These are phyloP conservation scores for Cynopterus brachyotis DNA, from an alignment of 2,113 vertebrate species.

Conservation along the genomic window DNA sequence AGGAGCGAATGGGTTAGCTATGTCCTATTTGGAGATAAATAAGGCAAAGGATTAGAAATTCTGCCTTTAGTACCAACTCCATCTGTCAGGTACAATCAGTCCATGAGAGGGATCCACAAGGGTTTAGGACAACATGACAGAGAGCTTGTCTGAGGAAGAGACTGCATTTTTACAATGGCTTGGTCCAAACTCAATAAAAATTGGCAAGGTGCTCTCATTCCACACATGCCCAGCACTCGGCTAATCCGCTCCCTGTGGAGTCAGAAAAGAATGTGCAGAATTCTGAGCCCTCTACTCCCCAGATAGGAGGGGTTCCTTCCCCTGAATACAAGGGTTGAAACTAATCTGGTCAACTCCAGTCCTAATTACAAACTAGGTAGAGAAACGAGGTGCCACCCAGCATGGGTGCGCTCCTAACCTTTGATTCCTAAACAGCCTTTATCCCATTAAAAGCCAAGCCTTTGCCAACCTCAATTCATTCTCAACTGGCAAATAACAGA, in stretches of 20 bases:
- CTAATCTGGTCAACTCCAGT: constrained; percentile 17
- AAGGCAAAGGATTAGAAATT: neutral
- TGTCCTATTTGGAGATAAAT: neutral
- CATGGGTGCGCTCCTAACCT: neutral
- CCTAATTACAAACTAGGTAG: neutral
- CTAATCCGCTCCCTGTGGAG: constrained; percentile 59
- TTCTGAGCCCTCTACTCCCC: constrained; percentile 39
- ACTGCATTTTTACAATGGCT: constrained; percentile 34
- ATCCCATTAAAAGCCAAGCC: neutral
- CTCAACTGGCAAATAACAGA: constrained; percentile 20
- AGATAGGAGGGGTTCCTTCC: neutral
- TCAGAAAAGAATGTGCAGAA: constrained; percentile 72
- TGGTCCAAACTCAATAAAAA: constrained; percentile 75
- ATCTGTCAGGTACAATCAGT: neutral
- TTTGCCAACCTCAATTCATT: constrained; percentile 30
- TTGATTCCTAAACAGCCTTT: neutral
- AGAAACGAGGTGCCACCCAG: neutral
- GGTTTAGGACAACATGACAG: neutral
- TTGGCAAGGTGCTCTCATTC: constrained; percentile 72
- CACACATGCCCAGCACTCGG: constrained; percentile 72
- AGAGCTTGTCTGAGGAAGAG: neutral
- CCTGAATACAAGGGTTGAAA: constrained; percentile 1
- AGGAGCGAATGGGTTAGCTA: neutral
- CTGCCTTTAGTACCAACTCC: neutral
- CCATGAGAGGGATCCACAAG: neutral